These are phyloP conservation scores for Coptotermes formosanus DNA, from an alignment of 1,140 invertebrate species.

Conservation along the genomic window DNA sequence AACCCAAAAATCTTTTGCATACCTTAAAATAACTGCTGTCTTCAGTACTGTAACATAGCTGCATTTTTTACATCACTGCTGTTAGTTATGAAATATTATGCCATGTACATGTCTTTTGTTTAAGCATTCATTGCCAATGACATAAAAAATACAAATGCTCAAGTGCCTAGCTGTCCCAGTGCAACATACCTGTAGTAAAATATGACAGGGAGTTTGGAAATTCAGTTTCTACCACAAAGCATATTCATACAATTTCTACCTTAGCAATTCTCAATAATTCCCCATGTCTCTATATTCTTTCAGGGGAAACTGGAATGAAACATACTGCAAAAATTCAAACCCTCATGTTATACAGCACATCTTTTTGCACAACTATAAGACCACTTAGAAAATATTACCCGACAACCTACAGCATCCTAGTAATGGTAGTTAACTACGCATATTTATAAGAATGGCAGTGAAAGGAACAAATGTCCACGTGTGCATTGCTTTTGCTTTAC, in stretches of 20 bases:
- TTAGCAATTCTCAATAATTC: constrained; percentile 4
- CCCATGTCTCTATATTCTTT: neutral
- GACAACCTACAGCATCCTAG: neutral
- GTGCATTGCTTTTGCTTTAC: neutral
- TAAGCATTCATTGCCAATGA: neutral
- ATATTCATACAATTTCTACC: neutral
- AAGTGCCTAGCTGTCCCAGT: neutral
- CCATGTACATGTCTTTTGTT: neutral
- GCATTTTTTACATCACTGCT: too few relatives aligned
- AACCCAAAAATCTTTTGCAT: neutral
- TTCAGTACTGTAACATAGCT: neutral
- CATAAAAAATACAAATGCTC: too few relatives aligned
- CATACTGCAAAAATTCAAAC: neutral
- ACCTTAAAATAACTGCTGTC: neutral
- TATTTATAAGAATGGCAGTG: neutral
- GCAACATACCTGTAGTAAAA: neutral
- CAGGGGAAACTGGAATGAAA: neutral
- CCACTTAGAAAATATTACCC: neutral
- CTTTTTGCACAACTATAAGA: neutral
- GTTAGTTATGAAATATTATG: neutral
- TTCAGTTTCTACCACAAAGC: neutral
- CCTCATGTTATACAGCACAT: neutral
- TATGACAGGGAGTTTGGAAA: neutral
- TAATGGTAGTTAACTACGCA: neutral
- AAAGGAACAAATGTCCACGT: neutral